Evolutionary conservation across 2,113 vertebrate species (phyloP).

Genomic region (Mixornis gularis): DNA sequence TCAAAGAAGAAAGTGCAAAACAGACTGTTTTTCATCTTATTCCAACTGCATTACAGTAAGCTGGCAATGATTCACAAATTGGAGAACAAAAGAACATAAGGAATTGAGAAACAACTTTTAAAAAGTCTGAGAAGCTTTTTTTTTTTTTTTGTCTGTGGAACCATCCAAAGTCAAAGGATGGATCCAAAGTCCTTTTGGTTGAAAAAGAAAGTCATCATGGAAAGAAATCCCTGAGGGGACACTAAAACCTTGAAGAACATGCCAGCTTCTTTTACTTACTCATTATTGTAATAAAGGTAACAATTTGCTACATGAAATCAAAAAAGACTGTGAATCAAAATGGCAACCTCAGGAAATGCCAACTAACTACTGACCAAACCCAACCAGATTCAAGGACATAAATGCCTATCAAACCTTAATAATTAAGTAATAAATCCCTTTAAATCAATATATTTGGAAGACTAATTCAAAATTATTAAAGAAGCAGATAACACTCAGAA

Average conservation of each 20-base stretch:
- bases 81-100: neutral
- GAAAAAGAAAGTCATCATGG: neutral
- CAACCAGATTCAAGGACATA: neutral
- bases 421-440: constrained; percentile 3
- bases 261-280: neutral
- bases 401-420: neutral
- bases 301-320: neutral
- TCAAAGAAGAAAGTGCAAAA: neutral
- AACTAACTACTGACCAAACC: neutral
- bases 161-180: neutral
- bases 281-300: neutral
- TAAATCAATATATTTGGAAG: constrained; percentile 37
- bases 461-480: constrained; percentile 35
- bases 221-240: neutral
- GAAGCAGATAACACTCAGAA: constrained; percentile 1
- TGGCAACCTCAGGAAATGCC: neutral
- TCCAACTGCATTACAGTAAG: neutral
- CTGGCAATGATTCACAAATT: neutral
- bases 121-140: neutral
- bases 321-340: neutral
- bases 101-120: neutral
- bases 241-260: neutral
- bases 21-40: neutral
- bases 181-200: neutral
- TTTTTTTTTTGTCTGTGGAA: neutral